Evolutionary conservation across 2,113 vertebrate species (phyloP).

Genomic region (Trematocara unimaculatum): DNA sequence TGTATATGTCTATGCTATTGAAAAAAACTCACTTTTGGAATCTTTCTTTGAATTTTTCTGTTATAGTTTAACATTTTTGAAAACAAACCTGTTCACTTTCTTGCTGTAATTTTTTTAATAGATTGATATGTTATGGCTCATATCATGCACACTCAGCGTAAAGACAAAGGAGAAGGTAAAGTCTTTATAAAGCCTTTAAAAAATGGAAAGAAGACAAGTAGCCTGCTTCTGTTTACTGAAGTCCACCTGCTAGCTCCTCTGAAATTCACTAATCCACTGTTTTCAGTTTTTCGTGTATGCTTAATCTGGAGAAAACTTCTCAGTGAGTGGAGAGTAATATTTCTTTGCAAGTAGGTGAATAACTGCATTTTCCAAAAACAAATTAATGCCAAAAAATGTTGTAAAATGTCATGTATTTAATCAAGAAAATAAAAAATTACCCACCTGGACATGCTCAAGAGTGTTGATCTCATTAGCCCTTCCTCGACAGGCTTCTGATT

Average conservation of each 20-base stretch:
- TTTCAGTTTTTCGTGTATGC: neutral
- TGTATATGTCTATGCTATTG: neutral
- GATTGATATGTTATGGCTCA: neutral
- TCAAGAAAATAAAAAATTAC: neutral
- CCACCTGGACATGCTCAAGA: slow-evolving; percentile 65
- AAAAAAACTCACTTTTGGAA: neutral
- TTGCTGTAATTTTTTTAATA: neutral
- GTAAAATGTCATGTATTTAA: neutral
- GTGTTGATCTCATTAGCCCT: slow-evolving; percentile 62
- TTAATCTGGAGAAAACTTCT: neutral
- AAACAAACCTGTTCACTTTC: neutral
- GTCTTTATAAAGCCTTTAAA: neutral
- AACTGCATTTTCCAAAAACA: neutral
- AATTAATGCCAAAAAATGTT: neutral
- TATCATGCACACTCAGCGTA: neutral
- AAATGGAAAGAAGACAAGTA: neutral
- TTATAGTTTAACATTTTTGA: neutral
- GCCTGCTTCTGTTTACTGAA: neutral
- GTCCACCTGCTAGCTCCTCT: neutral
- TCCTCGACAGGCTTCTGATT: slow-evolving; percentile 55
- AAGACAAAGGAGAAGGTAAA: neutral
- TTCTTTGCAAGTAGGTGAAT: neutral
- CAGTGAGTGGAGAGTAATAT: neutral
- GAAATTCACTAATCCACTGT: neutral
- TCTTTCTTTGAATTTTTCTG: neutral